Percentiles rank a stretch among this genome's conserved stretches.
Evolutionary conservation across 2,113 vertebrate genomes (phyloP).

Genomic region (Prunella fulvescens): DNA sequence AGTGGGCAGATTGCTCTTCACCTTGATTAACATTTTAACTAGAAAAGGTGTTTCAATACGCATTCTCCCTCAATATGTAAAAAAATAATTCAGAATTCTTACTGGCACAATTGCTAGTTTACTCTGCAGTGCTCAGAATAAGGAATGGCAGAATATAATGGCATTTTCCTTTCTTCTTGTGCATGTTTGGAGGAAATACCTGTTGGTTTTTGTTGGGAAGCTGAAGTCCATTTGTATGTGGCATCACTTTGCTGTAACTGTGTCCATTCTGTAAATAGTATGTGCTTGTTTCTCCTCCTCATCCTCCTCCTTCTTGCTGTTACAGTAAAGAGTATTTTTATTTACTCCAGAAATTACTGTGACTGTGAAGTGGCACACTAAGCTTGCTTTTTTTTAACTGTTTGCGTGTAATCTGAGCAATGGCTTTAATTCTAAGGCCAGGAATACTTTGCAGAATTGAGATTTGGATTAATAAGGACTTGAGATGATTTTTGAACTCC

Average conservation of each 20-base stretch:
- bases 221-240: neutral
- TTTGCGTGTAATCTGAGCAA: neutral
- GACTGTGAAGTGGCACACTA: neutral
- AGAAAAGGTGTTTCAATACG: neutral
- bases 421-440: neutral
- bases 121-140: neutral
- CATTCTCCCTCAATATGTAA: neutral
- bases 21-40: neutral
- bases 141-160: neutral
- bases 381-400: neutral
- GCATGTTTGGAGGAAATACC: neutral
- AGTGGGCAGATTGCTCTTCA: neutral
- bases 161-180: neutral
- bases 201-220: neutral
- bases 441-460: neutral
- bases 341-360: neutral
- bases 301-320: neutral
- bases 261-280: neutral
- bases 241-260: neutral
- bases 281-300: fast-evolving
- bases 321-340: neutral
- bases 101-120: neutral
- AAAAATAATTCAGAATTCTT: neutral
- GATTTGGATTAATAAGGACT: neutral
- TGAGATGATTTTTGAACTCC: neutral